phyloP scores from a whole-genome alignment of 1,140 invertebrate species.

The Scaptomyza pallida region DNA sequence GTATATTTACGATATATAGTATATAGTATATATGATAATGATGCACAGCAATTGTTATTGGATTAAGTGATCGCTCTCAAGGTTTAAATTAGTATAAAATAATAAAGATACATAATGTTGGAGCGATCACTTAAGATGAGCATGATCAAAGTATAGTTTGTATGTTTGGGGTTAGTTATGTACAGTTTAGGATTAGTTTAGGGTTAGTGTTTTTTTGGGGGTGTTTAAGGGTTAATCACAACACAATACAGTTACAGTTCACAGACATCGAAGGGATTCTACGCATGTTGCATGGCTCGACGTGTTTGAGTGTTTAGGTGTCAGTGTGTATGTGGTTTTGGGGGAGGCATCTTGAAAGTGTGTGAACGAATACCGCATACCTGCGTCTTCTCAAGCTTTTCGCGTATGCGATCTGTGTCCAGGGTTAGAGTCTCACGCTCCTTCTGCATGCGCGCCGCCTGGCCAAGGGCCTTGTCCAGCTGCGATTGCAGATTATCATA shows the following conservation, averaged over 20 bases:
- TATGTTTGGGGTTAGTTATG: conserved; percentile 25
- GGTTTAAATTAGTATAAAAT: neutral
- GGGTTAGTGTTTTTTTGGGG: neutral
- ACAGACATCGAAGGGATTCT: conserved; percentile 56
- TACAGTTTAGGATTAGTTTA: conserved; percentile 26
- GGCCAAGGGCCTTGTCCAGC: conserved; percentile 94
- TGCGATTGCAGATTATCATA: conserved; percentile 95
- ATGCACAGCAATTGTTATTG: neutral
- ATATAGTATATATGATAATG: conserved; percentile 20
- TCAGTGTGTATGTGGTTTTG: conserved; percentile 10
- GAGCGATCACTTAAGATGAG: neutral
- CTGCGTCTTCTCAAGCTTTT: conserved; percentile 95
- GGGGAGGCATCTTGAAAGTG: conserved; percentile 11
- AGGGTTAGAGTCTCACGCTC: conserved; percentile 93
- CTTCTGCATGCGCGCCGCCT: conserved; percentile 93
- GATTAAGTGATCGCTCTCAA: neutral
- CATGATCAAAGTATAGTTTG: neutral
- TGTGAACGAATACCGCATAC: conserved; percentile 85
- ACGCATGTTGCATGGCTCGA: conserved; percentile 26
- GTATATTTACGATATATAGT: conserved; percentile 36
- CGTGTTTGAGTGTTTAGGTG: conserved; percentile 21
- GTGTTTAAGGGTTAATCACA: conserved; percentile 43
- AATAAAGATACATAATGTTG: neutral
- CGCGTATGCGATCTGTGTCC: conserved; percentile 93
- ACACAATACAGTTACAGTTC: conserved; percentile 58